phyloP scores from a whole-genome alignment of 2,888 invertebrate genomes.

The Malthinus flaveolus region DNA sequence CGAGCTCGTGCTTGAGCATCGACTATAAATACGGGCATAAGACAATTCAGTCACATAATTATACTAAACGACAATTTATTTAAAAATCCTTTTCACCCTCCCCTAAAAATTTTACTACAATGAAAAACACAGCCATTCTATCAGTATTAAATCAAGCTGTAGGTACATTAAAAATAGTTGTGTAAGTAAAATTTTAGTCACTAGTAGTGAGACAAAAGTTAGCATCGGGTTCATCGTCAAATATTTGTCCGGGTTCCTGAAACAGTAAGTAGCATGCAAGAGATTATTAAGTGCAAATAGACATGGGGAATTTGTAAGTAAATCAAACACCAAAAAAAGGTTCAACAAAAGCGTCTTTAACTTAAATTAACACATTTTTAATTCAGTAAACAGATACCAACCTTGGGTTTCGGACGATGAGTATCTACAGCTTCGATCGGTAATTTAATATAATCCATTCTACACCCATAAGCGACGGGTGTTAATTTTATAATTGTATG shows the following conservation, averaged over 20 bases:
- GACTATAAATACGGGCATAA: no score
- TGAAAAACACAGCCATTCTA: constrained; percentile 5
- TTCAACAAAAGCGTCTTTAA: not conserved
- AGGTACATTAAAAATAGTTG: constrained; percentile 3
- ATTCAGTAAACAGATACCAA: constrained; percentile 49
- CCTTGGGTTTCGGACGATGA: constrained; percentile 88
- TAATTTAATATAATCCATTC: constrained; percentile 90
- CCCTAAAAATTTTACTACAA: not conserved
- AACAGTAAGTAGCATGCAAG: constrained; percentile 45
- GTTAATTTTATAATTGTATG: constrained; percentile 97
- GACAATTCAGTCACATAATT: not conserved
- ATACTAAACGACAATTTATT: no score
- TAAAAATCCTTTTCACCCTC: no score
- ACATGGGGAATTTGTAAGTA: no score
- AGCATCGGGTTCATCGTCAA: constrained; percentile 32
- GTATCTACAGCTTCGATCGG: constrained; percentile 95
- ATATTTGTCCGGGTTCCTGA: constrained; percentile 48
- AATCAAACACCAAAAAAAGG: not conserved
- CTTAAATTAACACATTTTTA: not conserved
- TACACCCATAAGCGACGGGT: constrained; percentile 97
- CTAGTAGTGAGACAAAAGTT: constrained; percentile 24
- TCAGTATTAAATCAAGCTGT: constrained; percentile 4
- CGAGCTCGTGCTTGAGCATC: no score
- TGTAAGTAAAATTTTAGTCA: constrained; percentile 14
- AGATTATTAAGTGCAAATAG: constrained; percentile 21